phyloP scores from a whole-genome alignment of 2,797 vertebrate genomes.

The Sparidentex hasta region DNA sequence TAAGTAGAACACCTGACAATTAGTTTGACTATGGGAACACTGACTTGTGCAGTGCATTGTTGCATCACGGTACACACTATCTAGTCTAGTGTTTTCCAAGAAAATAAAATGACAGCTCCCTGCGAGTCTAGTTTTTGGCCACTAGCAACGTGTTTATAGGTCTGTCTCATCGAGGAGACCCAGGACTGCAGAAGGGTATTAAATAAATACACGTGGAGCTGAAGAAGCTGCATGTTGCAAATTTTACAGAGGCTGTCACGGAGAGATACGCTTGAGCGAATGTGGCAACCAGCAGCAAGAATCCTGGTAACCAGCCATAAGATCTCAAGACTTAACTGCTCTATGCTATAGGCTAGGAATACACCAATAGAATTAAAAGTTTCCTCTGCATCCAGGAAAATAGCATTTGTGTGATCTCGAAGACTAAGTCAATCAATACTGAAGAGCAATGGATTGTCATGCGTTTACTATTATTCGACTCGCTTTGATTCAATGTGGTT shows the following conservation, averaged over 20 bases:
- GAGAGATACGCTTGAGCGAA: not conserved
- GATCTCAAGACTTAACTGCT: slow-evolving; percentile 9
- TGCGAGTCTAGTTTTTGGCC: not conserved
- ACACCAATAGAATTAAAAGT: slow-evolving; percentile 1
- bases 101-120: not conserved
- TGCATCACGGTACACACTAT: not conserved
- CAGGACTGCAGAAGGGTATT: not conserved
- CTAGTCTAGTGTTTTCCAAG: not conserved
- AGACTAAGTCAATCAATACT: slow-evolving; percentile 15
- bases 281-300: slow-evolving; percentile 17
- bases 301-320: slow-evolving; percentile 17
- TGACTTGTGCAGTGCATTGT: not conserved
- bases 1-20: not conserved
- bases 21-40: slow-evolving; percentile 1
- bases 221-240: slow-evolving; percentile 23
- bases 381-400: not conserved
- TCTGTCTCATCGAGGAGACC: not conserved
- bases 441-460: slow-evolving; percentile 25
- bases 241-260: slow-evolving; percentile 33
- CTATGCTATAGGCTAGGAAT: not conserved
- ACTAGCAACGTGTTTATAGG: not conserved
- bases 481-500: not conserved
- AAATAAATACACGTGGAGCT: slow-evolving; percentile 11
- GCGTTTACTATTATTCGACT: slow-evolving; percentile 31
- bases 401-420: not conserved